Percentiles rank a stretch among this genome's conserved stretches.
phyloP scores from a whole-genome alignment of 2,113 vertebrate genomes.

The Tylochromis polylepis region DNA sequence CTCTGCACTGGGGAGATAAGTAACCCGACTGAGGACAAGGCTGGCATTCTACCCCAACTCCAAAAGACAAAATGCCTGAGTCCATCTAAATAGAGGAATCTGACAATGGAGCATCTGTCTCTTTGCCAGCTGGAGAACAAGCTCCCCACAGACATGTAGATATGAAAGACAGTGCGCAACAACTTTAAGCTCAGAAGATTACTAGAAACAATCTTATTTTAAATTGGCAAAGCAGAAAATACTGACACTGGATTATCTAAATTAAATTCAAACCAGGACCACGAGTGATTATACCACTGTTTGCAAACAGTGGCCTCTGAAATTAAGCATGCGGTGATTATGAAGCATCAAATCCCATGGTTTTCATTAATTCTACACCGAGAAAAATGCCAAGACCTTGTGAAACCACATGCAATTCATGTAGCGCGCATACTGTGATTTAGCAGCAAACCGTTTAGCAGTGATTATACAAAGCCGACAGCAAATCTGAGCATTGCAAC shows the following conservation, averaged over 20 bases:
- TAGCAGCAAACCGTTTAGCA: not conserved
- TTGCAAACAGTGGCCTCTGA: not conserved
- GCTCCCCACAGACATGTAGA: constrained; percentile 38
- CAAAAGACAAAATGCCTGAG: constrained; percentile 51
- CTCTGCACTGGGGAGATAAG: constrained; percentile 48
- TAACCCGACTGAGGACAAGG: constrained; percentile 57
- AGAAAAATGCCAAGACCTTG: not conserved
- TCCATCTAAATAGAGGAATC: constrained; percentile 58
- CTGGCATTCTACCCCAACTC: constrained; percentile 52
- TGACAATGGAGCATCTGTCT: constrained; percentile 66
- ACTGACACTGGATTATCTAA: constrained; percentile 16
- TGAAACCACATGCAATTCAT: not conserved
- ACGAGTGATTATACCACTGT: not conserved
- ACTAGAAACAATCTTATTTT: constrained; percentile 23
- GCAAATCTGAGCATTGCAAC: not conserved
- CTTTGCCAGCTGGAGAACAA: constrained; percentile 51
- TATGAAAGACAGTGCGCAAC: constrained; percentile 30
- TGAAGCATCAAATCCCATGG: not conserved
- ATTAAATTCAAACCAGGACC: constrained; percentile 3
- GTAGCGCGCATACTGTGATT: not conserved
- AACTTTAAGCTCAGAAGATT: constrained; percentile 35
- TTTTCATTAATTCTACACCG: constrained; percentile 9
- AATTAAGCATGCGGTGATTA: not conserved
- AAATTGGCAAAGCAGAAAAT: constrained; percentile 22
- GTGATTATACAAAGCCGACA: not conserved